These are phyloP conservation scores for Hippasteria phrygiana DNA, from an alignment of 53 echinoderm and acorn worm species.

Conservation along the genomic window DNA sequence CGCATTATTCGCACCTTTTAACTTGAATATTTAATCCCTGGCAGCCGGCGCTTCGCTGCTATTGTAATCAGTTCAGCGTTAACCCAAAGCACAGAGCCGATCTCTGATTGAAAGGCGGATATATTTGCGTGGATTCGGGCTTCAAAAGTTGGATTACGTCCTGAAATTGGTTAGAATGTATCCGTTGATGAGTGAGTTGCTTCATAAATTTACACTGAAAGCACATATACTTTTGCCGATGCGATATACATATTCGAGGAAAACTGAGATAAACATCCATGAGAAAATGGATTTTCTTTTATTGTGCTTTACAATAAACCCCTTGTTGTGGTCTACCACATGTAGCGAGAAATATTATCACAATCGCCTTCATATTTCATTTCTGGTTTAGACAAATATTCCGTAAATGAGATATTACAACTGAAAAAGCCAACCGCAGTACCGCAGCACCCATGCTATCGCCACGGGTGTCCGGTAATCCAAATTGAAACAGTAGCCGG, in stretches of 20 bases:
- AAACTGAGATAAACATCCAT: background rate
- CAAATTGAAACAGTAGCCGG: slow-evolving; percentile 26
- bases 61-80: background rate
- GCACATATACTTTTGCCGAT: background rate
- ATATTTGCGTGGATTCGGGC: background rate
- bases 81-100: background rate
- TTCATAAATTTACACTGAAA: background rate
- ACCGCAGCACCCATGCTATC: background rate
- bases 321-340: too few relatives aligned
- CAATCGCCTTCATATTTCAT: too few relatives aligned
- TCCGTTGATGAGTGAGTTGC: background rate
- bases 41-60: background rate
- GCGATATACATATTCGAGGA: background rate
- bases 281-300: background rate
- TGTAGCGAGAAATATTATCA: too few relatives aligned
- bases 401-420: too few relatives aligned
- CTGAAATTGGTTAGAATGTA: background rate
- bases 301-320: too few relatives aligned
- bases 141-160: background rate
- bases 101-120: background rate
- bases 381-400: too few relatives aligned
- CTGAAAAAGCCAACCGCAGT: too few relatives aligned
- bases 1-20: slow-evolving; percentile 24
- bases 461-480: slow-evolving; percentile 36
- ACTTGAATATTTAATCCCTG: background rate